Percentiles rank a stretch among this genome's conserved stretches.
These are phyloP conservation scores for Heteromyza rotundicornis DNA, from an alignment of 2,888 invertebrate genomes.

Conservation along the genomic window DNA sequence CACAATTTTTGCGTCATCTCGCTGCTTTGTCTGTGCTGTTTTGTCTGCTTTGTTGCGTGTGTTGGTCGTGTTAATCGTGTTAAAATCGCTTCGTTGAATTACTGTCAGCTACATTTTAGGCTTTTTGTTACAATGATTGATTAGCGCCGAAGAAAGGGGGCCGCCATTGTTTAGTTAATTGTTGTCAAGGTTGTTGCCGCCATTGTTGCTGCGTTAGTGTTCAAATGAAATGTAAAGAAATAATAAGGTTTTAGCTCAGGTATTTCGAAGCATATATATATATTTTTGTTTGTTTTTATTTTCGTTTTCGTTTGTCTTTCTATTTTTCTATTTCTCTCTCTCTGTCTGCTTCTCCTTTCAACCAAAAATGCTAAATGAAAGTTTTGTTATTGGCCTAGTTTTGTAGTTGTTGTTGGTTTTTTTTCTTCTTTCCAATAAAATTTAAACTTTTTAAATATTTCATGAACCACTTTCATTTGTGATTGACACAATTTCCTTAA, in stretches of 20 bases:
- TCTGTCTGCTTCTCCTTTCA: neutral
- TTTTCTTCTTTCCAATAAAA: no score
- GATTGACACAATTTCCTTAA: no score
- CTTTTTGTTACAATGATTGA: slow-evolving; percentile 6
- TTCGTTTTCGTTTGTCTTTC: no score
- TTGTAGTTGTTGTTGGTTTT: no score
- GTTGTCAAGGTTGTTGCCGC: neutral
- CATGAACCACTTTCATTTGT: no score
- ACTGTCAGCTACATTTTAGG: neutral
- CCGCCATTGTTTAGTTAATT: neutral
- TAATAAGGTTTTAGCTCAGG: neutral
- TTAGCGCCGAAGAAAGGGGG: neutral
- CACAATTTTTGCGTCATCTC: neutral
- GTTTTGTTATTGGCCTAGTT: neutral
- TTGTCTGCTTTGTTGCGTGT: neutral
- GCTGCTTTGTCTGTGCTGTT: neutral
- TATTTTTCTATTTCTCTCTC: neutral
- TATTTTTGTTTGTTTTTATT: neutral
- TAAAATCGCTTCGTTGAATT: neutral
- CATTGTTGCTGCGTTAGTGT: slow-evolving; percentile 1
- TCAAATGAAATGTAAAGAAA: no score
- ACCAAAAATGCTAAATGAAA: neutral
- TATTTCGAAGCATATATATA: no score
- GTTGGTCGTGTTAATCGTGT: neutral
- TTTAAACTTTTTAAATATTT: no score